phyloP scores from a whole-genome alignment of 64 coral and sea anemone species.

The Trachythela sp. region DNA sequence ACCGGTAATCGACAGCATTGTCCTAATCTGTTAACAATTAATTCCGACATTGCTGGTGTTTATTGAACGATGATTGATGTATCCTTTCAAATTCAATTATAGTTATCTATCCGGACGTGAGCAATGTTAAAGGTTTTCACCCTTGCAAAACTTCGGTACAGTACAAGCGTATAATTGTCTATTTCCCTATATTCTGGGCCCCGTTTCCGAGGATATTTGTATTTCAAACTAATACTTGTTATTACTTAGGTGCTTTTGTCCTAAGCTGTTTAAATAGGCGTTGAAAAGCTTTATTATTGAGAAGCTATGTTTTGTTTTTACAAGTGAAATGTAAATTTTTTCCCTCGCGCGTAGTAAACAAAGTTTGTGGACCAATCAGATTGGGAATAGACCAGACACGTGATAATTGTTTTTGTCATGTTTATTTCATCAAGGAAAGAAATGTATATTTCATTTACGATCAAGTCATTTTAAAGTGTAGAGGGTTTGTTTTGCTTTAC shows the following conservation, averaged over 20 bases:
- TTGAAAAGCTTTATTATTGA: neutral
- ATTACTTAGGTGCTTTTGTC: neutral
- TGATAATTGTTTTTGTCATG: neutral
- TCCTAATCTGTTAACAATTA: constrained; percentile 3
- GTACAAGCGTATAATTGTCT: neutral
- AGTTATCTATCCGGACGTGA: neutral
- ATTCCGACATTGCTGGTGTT: constrained; percentile 2
- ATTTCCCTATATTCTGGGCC: neutral
- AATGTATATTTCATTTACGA: constrained; percentile 28
- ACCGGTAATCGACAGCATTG: neutral
- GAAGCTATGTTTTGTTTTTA: neutral
- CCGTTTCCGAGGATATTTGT: neutral
- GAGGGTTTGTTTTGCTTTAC: neutral
- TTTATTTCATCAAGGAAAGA: neutral
- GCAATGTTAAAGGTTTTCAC: neutral
- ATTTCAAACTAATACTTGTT: neutral
- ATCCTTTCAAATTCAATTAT: neutral
- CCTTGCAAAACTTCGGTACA: neutral
- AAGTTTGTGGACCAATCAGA: neutral
- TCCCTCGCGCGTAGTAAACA: neutral
- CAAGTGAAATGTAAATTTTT: neutral
- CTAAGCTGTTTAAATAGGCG: neutral
- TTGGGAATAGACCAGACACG: neutral
- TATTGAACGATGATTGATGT: neutral
- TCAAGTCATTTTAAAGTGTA: neutral